Conservation (phyloP, 2,888 invertebrate genomes). For the Acrocyrtus sp. region DNA sequence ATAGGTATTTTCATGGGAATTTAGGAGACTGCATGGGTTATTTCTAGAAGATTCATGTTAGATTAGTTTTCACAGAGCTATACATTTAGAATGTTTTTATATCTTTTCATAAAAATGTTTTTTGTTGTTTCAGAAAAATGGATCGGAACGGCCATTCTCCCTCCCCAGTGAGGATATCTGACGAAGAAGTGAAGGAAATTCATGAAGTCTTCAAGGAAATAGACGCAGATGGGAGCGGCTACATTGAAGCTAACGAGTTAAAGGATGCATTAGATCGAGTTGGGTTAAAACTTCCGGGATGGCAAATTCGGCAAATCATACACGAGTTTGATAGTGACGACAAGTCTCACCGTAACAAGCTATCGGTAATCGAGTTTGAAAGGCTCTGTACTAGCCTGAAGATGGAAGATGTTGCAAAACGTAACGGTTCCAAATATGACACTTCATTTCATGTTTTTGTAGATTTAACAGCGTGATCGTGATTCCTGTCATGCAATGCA, state of each 20-base stretch:
- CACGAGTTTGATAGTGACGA: slow-evolving; percentile 76
- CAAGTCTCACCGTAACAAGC: slow-evolving; percentile 74
- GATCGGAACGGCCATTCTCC: slow-evolving; percentile 47
- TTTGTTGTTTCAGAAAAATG: slow-evolving; percentile 24
- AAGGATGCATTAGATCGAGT: slow-evolving; percentile 90
- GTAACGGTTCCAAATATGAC: too few species aligned
- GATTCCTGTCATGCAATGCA: too few species aligned
- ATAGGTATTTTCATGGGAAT: too few species aligned
- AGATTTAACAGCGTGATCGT: too few species aligned
- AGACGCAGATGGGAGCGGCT: slow-evolving; percentile 91
- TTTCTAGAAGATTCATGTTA: too few species aligned
- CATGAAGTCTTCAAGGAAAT: slow-evolving; percentile 72
- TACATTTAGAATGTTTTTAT: too few species aligned
- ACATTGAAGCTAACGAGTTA: slow-evolving; percentile 88
- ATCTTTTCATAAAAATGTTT: too few species aligned
- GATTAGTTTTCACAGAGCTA: too few species aligned
- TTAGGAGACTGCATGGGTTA: too few species aligned
- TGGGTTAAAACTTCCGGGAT: slow-evolving; percentile 95
- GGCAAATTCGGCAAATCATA: slow-evolving; percentile 87
- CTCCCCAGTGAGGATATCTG: slow-evolving; percentile 30
- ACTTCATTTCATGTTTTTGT: too few species aligned
- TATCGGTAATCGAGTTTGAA: slow-evolving; percentile 91
- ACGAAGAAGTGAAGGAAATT: slow-evolving; percentile 38
- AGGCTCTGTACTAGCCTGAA: slow-evolving; percentile 87
- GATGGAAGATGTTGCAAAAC: slow-evolving; percentile 89